A percentile compares a stretch with the other conserved stretches of the same genome.
These are phyloP conservation scores for Amphiprion ocellaris DNA, from an alignment of 2,113 vertebrate species.

Conservation along the genomic window DNA sequence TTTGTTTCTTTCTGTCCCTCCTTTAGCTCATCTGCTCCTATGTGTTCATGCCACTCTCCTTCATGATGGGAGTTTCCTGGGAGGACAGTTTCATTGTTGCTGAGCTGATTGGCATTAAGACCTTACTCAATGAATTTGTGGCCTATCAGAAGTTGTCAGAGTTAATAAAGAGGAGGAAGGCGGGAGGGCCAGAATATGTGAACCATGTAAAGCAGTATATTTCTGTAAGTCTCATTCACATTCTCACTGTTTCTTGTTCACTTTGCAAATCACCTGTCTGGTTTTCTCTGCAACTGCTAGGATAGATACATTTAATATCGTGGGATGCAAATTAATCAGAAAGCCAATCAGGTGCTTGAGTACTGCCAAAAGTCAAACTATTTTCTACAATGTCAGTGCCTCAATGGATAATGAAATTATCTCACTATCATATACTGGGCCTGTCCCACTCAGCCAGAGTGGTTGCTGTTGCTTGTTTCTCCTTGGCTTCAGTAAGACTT, in stretches of 20 bases:
- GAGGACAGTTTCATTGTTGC: slow-evolving; percentile 91
- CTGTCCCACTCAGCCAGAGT: no score
- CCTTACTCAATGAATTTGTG: slow-evolving; percentile 93
- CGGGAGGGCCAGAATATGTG: slow-evolving; percentile 86
- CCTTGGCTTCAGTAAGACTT: no score
- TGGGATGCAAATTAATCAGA: neutral
- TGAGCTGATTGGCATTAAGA: slow-evolving; percentile 90
- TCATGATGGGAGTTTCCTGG: slow-evolving; percentile 94
- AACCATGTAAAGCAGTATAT: slow-evolving; percentile 87
- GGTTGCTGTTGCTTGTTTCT: no score
- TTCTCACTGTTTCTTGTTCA: neutral
- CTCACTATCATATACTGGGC: no score
- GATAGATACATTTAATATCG: neutral
- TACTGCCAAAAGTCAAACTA: no score
- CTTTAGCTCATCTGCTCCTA: slow-evolving; percentile 90
- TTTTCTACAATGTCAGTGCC: no score
- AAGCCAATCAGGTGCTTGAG: neutral
- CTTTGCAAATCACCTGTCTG: neutral
- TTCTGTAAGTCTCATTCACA: slow-evolving; percentile 61
- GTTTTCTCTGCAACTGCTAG: neutral
- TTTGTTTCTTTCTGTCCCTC: slow-evolving; percentile 5
- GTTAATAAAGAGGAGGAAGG: slow-evolving; percentile 84
- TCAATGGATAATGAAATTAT: no score
- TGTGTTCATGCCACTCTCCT: slow-evolving; percentile 91
- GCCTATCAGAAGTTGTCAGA: slow-evolving; percentile 88